Evolutionary conservation across 1,140 invertebrate species (phyloP).

Genomic region (Hycleus cichorii): DNA sequence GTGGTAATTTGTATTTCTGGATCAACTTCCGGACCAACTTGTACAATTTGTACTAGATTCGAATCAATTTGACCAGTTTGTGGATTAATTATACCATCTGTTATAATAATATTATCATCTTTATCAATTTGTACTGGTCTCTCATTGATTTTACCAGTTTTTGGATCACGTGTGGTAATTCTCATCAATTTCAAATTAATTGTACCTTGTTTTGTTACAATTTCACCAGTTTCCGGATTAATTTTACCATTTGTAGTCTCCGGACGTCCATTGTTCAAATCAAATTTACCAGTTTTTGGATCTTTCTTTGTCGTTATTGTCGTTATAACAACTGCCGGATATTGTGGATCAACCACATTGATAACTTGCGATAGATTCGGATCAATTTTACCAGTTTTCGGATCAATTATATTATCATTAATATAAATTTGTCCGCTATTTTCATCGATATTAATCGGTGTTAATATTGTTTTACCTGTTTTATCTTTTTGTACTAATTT

Average conservation of each 20-base stretch:
- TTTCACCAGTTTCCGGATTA: slow-evolving; percentile 54
- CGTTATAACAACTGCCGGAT: slow-evolving; percentile 57
- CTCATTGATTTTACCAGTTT: slow-evolving; percentile 52
- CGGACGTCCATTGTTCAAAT: slow-evolving; percentile 48
- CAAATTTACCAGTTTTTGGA: slow-evolving; percentile 51
- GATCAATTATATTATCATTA: slow-evolving; percentile 50
- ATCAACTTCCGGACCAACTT: slow-evolving; percentile 48
- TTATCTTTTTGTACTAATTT: slow-evolving; percentile 49
- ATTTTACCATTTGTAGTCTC: slow-evolving; percentile 58
- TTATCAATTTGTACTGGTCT: slow-evolving; percentile 34
- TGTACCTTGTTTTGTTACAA: slow-evolving; percentile 59
- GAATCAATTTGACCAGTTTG: slow-evolving; percentile 47
- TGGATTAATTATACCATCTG: slow-evolving; percentile 48
- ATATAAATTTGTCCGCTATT: slow-evolving; percentile 59
- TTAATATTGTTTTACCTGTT: slow-evolving; percentile 50
- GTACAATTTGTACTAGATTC: slow-evolving; percentile 46
- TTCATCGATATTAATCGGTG: slow-evolving; percentile 50
- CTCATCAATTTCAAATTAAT: slow-evolving; percentile 54
- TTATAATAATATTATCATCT: slow-evolving; percentile 46
- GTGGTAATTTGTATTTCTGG: slow-evolving; percentile 50
- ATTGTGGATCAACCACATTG: slow-evolving; percentile 58
- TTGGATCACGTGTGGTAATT: slow-evolving; percentile 50
- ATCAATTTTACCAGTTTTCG: slow-evolving; percentile 53
- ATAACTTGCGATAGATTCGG: slow-evolving; percentile 53
- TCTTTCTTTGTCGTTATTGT: slow-evolving; percentile 55